Evolutionary conservation across 2,888 invertebrate species (phyloP).

Genomic region (Hartigia nigra): DNA sequence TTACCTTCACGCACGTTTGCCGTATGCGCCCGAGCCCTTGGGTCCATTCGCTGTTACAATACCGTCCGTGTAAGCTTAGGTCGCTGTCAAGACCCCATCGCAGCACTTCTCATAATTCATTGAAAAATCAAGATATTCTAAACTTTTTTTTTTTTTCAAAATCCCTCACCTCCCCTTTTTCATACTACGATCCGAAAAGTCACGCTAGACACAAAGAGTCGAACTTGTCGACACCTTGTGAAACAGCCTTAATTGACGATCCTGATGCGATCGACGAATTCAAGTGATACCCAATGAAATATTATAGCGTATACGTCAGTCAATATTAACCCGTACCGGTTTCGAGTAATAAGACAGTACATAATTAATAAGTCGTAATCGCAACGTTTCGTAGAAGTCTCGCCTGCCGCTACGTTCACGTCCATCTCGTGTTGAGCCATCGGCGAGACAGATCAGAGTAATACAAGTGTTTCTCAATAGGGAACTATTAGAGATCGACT

Average conservation of each 20-base stretch:
- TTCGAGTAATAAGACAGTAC: background rate
- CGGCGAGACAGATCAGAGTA: background rate
- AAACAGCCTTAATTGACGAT: background rate
- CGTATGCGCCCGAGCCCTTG: conserved; percentile 24
- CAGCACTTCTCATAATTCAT: background rate
- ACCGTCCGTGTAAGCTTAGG: conserved; percentile 22
- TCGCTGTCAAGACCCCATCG: conserved; percentile 6
- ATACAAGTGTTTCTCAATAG: conserved; percentile 4
- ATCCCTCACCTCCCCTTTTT: too few species aligned
- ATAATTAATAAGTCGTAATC: conserved; percentile 4
- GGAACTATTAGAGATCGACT: background rate
- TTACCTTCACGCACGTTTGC: conserved; percentile 44
- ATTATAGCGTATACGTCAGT: background rate
- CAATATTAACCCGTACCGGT: background rate
- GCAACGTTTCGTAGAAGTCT: background rate
- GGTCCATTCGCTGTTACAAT: conserved; percentile 4
- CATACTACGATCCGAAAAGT: background rate
- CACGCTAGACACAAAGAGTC: background rate
- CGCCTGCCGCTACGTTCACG: background rate
- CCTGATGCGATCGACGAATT: background rate
- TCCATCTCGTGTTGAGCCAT: background rate
- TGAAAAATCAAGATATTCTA: background rate
- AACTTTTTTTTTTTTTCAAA: too few species aligned
- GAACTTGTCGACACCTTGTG: background rate
- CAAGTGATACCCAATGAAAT: background rate